Evolutionary conservation across 2,888 invertebrate genomes (phyloP).

Genomic region (Caradrina clavipalpis): DNA sequence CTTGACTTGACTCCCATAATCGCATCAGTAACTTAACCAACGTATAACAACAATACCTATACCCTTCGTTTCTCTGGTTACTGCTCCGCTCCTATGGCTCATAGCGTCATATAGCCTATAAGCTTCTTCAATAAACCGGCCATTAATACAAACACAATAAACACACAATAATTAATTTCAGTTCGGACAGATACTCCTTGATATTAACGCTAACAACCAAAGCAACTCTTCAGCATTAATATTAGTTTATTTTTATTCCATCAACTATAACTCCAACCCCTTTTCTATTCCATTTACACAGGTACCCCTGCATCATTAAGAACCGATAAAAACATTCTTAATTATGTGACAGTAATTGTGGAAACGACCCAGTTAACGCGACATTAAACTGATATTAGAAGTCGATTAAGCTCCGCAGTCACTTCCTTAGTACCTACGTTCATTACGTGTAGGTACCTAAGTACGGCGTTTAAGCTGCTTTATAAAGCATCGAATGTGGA

Average conservation of each 20-base stretch:
- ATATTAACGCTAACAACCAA: too few relatives aligned
- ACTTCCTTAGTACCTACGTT: conserved; percentile 40
- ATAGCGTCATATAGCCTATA: too few relatives aligned
- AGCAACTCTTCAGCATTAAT: too few relatives aligned
- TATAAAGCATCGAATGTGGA: background rate
- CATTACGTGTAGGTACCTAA: conserved; percentile 1
- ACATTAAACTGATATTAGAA: conserved; percentile 58
- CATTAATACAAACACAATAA: too few relatives aligned
- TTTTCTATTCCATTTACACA: conserved; percentile 1
- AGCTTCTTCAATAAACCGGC: too few relatives aligned
- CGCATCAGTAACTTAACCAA: too few relatives aligned
- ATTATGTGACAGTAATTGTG: conserved; percentile 53
- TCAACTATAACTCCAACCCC: background rate
- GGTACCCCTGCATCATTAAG: conserved; percentile 13
- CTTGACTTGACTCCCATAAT: too few relatives aligned
- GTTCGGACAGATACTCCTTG: too few relatives aligned
- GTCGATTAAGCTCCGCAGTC: conserved; percentile 48
- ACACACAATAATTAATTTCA: too few relatives aligned
- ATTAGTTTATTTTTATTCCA: background rate
- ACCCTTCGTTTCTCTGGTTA: too few relatives aligned
- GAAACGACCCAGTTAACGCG: conserved; percentile 55
- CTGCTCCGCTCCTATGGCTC: too few relatives aligned
- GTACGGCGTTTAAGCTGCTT: conserved; percentile 14
- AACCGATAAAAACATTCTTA: conserved; percentile 42
- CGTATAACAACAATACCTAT: too few relatives aligned